Percentiles rank a stretch among this genome's conserved stretches.
These are phyloP conservation scores for Batillaria attramentaria DNA, from an alignment of 1,140 invertebrate genomes.

Conservation along the genomic window DNA sequence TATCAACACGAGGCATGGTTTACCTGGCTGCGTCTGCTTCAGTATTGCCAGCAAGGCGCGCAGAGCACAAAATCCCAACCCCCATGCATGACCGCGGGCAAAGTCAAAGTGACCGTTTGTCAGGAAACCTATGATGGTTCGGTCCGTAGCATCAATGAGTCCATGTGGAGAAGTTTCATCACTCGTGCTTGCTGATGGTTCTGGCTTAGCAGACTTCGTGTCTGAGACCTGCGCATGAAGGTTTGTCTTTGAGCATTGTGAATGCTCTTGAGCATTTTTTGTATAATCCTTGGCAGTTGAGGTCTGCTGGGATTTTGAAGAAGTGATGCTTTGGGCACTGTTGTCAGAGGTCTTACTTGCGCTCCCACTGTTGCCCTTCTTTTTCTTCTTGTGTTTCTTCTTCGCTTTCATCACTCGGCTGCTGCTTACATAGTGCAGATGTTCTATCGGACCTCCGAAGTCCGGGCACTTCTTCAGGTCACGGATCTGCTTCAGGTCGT, in stretches of 20 bases:
- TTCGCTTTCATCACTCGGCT: constrained; percentile 65
- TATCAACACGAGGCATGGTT: constrained; percentile 50
- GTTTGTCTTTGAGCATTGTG: not conserved
- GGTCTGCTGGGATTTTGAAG: no score
- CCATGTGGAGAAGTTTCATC: not conserved
- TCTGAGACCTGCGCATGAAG: not conserved
- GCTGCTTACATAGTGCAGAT: constrained; percentile 73
- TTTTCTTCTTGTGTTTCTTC: constrained; percentile 55
- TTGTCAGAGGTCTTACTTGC: not conserved
- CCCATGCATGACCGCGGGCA: constrained; percentile 61
- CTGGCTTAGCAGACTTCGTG: not conserved
- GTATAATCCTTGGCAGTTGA: not conserved
- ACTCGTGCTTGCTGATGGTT: not conserved
- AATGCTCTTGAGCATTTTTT: not conserved
- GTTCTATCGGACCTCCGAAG: constrained; percentile 75
- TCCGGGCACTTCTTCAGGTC: constrained; percentile 65
- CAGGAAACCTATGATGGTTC: constrained; percentile 83
- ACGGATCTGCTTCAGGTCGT: constrained; percentile 74
- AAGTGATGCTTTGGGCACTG: no score
- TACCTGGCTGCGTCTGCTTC: not conserved
- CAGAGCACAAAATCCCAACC: constrained; percentile 60
- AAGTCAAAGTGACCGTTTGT: constrained; percentile 81
- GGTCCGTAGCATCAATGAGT: constrained; percentile 38
- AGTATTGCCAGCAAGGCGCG: constrained; percentile 44
- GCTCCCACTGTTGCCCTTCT: not conserved